Conservation (phyloP, 2,888 invertebrate genomes). For the Agrilus biguttatus region DNA sequence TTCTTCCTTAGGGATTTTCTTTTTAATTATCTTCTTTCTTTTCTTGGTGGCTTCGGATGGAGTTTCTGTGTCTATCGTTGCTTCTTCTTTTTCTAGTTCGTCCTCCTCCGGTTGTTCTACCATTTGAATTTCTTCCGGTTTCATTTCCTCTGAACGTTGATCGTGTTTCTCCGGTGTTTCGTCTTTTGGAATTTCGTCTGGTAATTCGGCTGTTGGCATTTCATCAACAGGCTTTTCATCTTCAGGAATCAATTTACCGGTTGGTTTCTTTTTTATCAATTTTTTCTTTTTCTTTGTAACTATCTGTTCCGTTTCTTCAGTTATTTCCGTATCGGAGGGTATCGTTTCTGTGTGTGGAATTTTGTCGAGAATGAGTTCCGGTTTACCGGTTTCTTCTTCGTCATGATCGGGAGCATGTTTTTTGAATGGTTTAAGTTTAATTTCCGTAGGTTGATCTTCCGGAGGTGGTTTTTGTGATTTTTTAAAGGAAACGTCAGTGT, state of each 20-base stretch:
- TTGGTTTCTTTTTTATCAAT: slow-evolving; percentile 22
- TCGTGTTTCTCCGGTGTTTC: slow-evolving; percentile 29
- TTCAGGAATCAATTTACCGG: slow-evolving; percentile 6
- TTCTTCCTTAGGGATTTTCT: slow-evolving; percentile 6
- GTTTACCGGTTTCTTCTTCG: too few species aligned
- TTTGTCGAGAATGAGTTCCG: too few species aligned
- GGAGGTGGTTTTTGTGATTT: too few species aligned
- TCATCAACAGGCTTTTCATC: slow-evolving; percentile 22
- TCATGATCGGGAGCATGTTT: too few species aligned
- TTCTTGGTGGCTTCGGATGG: background rate
- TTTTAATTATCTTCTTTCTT: slow-evolving; percentile 7
- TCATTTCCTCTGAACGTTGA: slow-evolving; percentile 27
- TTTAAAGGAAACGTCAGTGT: too few species aligned
- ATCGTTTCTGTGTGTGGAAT: too few species aligned
- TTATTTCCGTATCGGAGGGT: too few species aligned
- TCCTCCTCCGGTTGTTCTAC: slow-evolving; percentile 17
- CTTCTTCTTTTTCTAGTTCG: slow-evolving; percentile 7
- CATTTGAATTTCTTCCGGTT: slow-evolving; percentile 24
- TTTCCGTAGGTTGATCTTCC: too few species aligned
- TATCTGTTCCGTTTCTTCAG: too few species aligned
- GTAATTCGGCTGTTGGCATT: slow-evolving; percentile 30
- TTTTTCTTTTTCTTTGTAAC: slow-evolving; percentile 14
- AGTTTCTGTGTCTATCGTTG: slow-evolving; percentile 8
- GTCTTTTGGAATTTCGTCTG: slow-evolving; percentile 22
- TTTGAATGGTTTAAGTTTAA: too few species aligned